These are phyloP conservation scores for Athalia circularis DNA, from an alignment of 2,888 invertebrate genomes.

Conservation along the genomic window DNA sequence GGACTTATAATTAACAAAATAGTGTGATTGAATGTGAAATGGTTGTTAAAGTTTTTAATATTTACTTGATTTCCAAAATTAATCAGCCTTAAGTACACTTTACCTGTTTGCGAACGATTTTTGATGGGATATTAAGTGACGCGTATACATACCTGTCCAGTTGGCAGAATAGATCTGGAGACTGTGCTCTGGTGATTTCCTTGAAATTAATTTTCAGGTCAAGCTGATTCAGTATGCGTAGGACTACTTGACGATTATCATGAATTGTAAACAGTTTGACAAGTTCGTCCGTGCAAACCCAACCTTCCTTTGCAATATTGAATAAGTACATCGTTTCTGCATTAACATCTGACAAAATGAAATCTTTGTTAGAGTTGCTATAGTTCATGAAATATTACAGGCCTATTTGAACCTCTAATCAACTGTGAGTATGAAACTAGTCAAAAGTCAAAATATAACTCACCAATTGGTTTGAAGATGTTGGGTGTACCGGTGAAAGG, in stretches of 20 bases:
- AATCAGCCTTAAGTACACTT: no score
- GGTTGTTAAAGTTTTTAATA: no score
- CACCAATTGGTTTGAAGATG: slow-evolving; percentile 30
- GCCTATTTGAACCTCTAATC: not conserved
- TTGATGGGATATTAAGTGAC: not conserved
- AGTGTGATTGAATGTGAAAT: no score
- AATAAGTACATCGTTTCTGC: slow-evolving; percentile 55
- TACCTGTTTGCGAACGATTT: not conserved
- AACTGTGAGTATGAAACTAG: not conserved
- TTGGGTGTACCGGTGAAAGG: not conserved
- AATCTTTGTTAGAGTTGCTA: not conserved
- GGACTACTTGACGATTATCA: slow-evolving; percentile 44
- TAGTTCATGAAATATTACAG: not conserved
- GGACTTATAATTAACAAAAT: no score
- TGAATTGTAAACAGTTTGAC: slow-evolving; percentile 57
- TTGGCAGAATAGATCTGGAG: slow-evolving; percentile 54
- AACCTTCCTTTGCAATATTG: slow-evolving; percentile 58
- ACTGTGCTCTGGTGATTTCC: slow-evolving; percentile 52
- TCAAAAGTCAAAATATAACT: slow-evolving; percentile 21
- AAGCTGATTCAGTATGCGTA: slow-evolving; percentile 50
- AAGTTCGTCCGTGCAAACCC: slow-evolving; percentile 61
- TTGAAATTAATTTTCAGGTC: slow-evolving; percentile 48
- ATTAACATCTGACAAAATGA: slow-evolving; percentile 53
- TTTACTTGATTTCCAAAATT: no score
- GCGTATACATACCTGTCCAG: slow-evolving; percentile 56